Conservation (phyloP, 1,140 invertebrate species). For the Bombus pascuorum region DNA sequence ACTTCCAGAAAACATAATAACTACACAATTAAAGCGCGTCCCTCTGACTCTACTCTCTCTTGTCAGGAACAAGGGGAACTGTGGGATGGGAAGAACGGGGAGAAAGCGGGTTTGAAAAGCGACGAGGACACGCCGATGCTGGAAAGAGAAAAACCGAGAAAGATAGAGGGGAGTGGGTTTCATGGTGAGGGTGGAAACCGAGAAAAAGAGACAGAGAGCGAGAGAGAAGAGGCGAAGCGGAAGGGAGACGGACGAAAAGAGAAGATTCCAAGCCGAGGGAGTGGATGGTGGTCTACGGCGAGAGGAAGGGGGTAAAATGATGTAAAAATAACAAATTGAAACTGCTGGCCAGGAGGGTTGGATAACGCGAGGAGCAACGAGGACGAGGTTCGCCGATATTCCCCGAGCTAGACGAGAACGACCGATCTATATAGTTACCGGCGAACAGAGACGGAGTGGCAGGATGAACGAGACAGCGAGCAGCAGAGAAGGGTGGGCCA, state of each 20-base stretch:
- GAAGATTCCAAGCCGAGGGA: conserved; percentile 35
- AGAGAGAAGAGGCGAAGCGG: conserved; percentile 53
- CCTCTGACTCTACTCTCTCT: conserved; percentile 27
- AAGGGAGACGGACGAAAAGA: conserved; percentile 47
- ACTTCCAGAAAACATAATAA: conserved; percentile 58
- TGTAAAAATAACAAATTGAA: conserved; percentile 81
- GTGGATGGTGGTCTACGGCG: conserved; percentile 56
- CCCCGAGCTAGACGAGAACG: neutral
- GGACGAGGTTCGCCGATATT: conserved; percentile 11
- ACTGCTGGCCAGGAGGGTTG: conserved; percentile 69
- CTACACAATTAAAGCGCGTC: conserved; percentile 53
- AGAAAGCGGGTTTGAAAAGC: neutral
- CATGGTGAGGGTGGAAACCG: conserved; percentile 38
- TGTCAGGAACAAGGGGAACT: conserved; percentile 14
- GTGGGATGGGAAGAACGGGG: conserved; percentile 18
- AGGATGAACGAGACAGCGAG: conserved; percentile 29
- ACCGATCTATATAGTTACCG: conserved; percentile 29
- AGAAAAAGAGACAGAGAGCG: conserved; percentile 52
- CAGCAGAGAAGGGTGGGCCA: conserved; percentile 43
- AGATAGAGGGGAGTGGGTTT: conserved; percentile 44
- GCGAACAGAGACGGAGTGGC: conserved; percentile 21
- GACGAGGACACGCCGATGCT: neutral
- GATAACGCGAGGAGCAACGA: conserved; percentile 31
- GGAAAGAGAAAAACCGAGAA: conserved; percentile 43
- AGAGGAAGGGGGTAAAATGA: conserved; percentile 72